These are phyloP conservation scores for Drosophila diplacantha DNA, from an alignment of 2,888 invertebrate genomes.

Conservation along the genomic window DNA sequence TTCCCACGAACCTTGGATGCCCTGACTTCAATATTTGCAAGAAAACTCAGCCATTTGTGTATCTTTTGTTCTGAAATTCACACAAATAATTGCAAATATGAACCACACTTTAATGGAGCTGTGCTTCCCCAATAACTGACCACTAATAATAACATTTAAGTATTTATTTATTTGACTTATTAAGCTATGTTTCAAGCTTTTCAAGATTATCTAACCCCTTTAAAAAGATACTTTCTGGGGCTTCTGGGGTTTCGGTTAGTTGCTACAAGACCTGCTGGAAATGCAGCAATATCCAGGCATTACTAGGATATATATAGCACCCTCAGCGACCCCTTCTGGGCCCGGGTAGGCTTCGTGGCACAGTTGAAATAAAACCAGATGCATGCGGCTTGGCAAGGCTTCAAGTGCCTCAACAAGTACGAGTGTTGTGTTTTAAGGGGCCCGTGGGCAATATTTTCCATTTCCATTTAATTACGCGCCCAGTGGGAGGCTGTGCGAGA, in stretches of 20 bases:
- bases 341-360: slow-evolving; percentile 12
- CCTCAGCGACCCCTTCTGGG: slow-evolving; percentile 10
- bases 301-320: slow-evolving; percentile 12
- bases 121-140: not conserved
- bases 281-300: not conserved
- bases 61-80: not conserved
- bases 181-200: no score
- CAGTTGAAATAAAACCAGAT: slow-evolving; percentile 30
- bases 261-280: not conserved
- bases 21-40: not conserved
- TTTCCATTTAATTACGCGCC: slow-evolving; percentile 64
- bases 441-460: slow-evolving; percentile 43
- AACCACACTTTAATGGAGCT: not conserved
- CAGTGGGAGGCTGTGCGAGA: slow-evolving; percentile 26
- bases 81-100: not conserved
- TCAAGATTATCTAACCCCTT: no score
- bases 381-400: slow-evolving; percentile 35
- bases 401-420: slow-evolving; percentile 47
- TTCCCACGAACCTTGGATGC: not conserved
- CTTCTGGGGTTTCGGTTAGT: not conserved
- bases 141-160: no score
- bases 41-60: not conserved
- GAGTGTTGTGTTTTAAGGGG: slow-evolving; percentile 25
- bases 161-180: no score
- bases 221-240: not conserved